A percentile compares a stretch with the other conserved stretches of the same genome.
phyloP scores from a whole-genome alignment of 2,797 vertebrate species.

The Nannoperca australis region DNA sequence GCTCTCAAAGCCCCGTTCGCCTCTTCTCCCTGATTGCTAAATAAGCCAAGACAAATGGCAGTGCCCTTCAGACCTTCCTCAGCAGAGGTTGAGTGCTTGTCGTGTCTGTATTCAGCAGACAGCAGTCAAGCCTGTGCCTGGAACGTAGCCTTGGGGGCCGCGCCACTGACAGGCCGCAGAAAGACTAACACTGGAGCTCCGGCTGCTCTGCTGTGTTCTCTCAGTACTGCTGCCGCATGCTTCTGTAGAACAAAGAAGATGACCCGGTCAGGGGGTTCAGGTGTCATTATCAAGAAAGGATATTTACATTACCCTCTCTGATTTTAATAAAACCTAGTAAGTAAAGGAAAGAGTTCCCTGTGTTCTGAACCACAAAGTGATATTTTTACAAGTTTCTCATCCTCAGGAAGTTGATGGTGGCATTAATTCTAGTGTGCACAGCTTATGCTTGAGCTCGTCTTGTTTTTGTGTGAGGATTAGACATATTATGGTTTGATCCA shows the following conservation, averaged over 20 bases:
- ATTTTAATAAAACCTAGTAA: constrained; percentile 17
- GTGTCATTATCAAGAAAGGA: constrained; percentile 51
- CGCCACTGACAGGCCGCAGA: constrained; percentile 37
- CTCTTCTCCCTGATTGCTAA: constrained; percentile 61
- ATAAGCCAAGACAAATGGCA: constrained; percentile 67
- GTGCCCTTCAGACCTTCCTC: constrained; percentile 64
- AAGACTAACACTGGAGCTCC: constrained; percentile 34
- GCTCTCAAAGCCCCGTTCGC: constrained; percentile 21
- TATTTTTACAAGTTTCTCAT: constrained; percentile 35
- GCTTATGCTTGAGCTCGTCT: constrained; percentile 44
- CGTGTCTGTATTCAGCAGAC: constrained; percentile 71
- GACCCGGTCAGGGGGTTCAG: constrained; percentile 48
- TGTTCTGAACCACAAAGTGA: background rate
- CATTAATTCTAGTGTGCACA: constrained; percentile 26
- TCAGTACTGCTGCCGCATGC: constrained; percentile 16
- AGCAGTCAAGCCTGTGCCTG: constrained; percentile 48
- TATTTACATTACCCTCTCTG: constrained; percentile 23
- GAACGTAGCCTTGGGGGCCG: constrained; percentile 54
- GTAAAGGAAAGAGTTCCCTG: background rate
- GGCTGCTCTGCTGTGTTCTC: constrained; percentile 39
- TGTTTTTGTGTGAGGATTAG: constrained; percentile 57
- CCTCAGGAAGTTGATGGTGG: constrained; percentile 40
- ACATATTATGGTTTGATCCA: constrained; percentile 52
- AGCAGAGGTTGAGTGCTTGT: constrained; percentile 43
- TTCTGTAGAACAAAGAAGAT: constrained; percentile 25